Evolutionary conservation across 2,113 vertebrate genomes (phyloP), one percentile per base, ranked within the genome.

Genomic region (Odocoileus virginianus): DNA sequence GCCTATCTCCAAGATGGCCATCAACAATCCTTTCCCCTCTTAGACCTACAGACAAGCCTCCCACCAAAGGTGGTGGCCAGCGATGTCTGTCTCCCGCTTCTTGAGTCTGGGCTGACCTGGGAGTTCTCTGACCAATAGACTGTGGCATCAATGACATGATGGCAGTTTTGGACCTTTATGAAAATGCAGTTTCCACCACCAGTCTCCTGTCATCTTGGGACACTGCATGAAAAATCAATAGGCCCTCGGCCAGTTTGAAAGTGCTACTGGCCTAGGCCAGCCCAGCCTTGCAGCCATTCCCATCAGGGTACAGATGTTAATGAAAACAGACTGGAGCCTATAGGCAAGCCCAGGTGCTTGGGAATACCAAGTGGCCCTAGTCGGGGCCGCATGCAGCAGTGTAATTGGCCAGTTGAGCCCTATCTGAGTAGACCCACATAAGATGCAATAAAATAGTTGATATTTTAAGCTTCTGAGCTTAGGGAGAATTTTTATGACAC

Each of bases 1-100:
- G 27, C 36, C 13, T 25, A 0, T 15, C 17, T 50, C 15, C 33
- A 43, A 21, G 55, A 3, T 11, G 21, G 6, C 11, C 9, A 1
- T 28, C n/a, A 14, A 4, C 17, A 17, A 1, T 23, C 3, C 67
- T n/a, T 61, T 45, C 17, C 11, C n/a, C 6, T 52, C 19, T 23
- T 27, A 3, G 0, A 30, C 12, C 14, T 43, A 8, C 4, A 54
- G 16, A 17, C 0, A 5, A 21, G 25, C 67, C 10, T 50, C 79
- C 27, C 45, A 57, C n/a, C 50, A 14, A 33, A 47, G 50, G 50
- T n/a, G 11, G 11, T 55, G 5, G 55, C 55, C 17, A 0, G 50
- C 27, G 40, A 43, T 76, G 11, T 76, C 71, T 76, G 71, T 47
- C 8, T 61, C 3, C 13, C 0, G 7, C 2, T 30, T 16, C 7